Evolutionary conservation across 1,140 invertebrate species (phyloP).

Genomic region (Drosophila mayri): DNA sequence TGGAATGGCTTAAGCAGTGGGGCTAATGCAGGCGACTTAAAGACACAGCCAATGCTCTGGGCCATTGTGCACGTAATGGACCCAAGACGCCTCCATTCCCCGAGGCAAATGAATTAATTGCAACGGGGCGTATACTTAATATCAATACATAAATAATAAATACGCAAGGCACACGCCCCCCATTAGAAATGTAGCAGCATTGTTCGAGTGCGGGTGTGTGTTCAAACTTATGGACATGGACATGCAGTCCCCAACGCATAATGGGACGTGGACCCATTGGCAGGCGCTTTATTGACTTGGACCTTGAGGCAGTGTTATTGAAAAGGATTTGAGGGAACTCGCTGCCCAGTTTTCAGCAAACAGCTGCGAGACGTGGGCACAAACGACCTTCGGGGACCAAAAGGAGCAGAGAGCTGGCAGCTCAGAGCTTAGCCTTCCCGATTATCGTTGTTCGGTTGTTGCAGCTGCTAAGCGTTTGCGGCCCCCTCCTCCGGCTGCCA

Average conservation of each 20-base stretch:
- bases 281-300: slow-evolving; percentile 65
- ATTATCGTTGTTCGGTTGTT: slow-evolving; percentile 57
- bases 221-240: slow-evolving; percentile 41
- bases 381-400: slow-evolving; percentile 69
- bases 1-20: slow-evolving; percentile 18
- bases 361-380: slow-evolving; percentile 45
- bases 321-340: slow-evolving; percentile 62
- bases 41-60: slow-evolving; percentile 23
- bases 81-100: slow-evolving; percentile 40
- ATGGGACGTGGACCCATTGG: slow-evolving; percentile 33
- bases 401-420: slow-evolving; percentile 33
- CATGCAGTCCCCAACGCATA: slow-evolving; percentile 54
- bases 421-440: slow-evolving; percentile 31
- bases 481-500: neutral
- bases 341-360: slow-evolving; percentile 52
- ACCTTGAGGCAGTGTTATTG: slow-evolving; percentile 62
- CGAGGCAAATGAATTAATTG: slow-evolving; percentile 73
- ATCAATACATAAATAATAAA: slow-evolving; percentile 79
- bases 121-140: slow-evolving; percentile 68
- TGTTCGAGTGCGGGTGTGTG: slow-evolving; percentile 2
- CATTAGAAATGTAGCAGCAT: slow-evolving; percentile 32
- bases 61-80: slow-evolving; percentile 46
- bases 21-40: slow-evolving; percentile 33
- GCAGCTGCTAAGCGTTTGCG: slow-evolving; percentile 53
- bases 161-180: slow-evolving; percentile 41